Evolutionary conservation across 2,888 invertebrate genomes (phyloP).

Genomic region (Aleiodes testaceus): DNA sequence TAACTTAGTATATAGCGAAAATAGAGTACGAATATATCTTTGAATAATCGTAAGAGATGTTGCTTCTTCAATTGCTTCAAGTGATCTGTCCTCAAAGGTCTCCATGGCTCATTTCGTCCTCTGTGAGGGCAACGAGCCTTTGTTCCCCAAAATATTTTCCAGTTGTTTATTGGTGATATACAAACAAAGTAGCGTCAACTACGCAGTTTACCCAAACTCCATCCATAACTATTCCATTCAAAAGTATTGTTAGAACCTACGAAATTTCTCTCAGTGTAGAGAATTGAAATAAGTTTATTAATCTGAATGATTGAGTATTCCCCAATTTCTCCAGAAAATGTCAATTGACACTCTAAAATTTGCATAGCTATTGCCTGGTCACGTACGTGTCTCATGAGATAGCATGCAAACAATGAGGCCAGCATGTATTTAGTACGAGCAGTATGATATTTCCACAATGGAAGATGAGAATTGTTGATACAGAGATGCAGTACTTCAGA

Average conservation of each 20-base stretch:
- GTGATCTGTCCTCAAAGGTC: too few species aligned
- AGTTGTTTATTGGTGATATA: too few species aligned
- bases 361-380: slow-evolving; percentile 30
- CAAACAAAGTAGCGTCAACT: too few species aligned
- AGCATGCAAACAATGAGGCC: neutral
- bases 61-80: too few species aligned
- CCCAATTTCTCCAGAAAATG: slow-evolving; percentile 1
- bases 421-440: slow-evolving; percentile 23
- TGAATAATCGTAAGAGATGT: too few species aligned
- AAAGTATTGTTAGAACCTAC: neutral
- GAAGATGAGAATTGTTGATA: slow-evolving; percentile 42
- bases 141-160: too few species aligned
- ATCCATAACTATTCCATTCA: too few species aligned
- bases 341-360: slow-evolving; percentile 26
- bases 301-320: neutral
- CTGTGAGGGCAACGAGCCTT: too few species aligned
- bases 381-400: slow-evolving; percentile 16
- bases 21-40: too few species aligned
- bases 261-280: neutral
- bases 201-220: too few species aligned
- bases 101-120: too few species aligned
- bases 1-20: too few species aligned
- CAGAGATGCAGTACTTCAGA: slow-evolving; percentile 14
- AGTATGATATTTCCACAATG: slow-evolving; percentile 35
- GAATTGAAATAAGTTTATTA: neutral